These are phyloP conservation scores for Odiellus spinosus DNA, from an alignment of 2,888 invertebrate genomes.

Conservation along the genomic window DNA sequence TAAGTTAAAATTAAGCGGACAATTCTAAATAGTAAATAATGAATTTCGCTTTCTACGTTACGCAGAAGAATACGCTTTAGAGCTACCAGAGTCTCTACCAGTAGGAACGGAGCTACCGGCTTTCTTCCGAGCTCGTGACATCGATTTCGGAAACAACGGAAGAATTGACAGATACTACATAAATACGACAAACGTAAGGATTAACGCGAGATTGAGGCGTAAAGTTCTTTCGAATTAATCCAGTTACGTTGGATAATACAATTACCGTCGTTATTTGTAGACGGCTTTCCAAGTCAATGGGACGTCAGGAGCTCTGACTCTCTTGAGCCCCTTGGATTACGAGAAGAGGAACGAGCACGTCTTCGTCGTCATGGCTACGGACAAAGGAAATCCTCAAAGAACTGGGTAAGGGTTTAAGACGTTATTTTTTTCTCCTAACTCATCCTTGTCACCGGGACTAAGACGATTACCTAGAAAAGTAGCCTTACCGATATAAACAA, in stretches of 20 bases:
- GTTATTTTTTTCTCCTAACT: background rate
- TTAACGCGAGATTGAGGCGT: slow-evolving; percentile 2
- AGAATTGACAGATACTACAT: slow-evolving; percentile 18
- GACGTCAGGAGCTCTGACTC: slow-evolving; percentile 18
- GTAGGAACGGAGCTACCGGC: slow-evolving; percentile 21
- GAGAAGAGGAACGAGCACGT: slow-evolving; percentile 19
- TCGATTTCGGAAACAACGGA: slow-evolving; percentile 20
- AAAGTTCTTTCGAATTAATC: no score
- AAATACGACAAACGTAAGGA: slow-evolving; percentile 4
- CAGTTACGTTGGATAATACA: background rate
- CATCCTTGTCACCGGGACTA: background rate
- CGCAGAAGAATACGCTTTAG: slow-evolving; percentile 19
- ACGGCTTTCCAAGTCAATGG: slow-evolving; percentile 15
- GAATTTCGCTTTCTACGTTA: background rate
- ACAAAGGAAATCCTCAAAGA: slow-evolving; percentile 21
- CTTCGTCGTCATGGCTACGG: slow-evolving; percentile 21
- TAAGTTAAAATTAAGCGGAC: slow-evolving; percentile 5
- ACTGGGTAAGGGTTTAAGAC: slow-evolving; percentile 19
- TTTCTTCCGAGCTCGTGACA: slow-evolving; percentile 19
- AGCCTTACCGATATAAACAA: background rate
- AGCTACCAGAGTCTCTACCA: slow-evolving; percentile 21
- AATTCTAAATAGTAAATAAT: no score
- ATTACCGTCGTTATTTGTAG: background rate
- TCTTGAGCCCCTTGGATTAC: slow-evolving; percentile 19
- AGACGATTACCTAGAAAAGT: background rate